A percentile compares a stretch with the other conserved stretches of the same genome.
Conservation (phyloP, 2,797 vertebrate genomes). For the Acanthurus tractus region DNA sequence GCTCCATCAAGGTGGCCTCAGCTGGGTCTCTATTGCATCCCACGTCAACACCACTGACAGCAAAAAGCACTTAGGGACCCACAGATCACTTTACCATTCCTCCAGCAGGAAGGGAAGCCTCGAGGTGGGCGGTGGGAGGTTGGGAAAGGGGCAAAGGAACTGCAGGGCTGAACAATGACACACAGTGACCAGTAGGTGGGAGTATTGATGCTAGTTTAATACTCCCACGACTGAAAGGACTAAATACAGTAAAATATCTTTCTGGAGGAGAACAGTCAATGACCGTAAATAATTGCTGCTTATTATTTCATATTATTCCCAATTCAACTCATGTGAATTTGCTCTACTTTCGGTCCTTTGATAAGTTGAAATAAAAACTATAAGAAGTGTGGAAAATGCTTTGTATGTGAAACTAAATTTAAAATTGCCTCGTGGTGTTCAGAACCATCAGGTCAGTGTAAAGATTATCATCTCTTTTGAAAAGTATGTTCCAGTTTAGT, state of each 20-base stretch:
- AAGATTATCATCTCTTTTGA: slow-evolving; percentile 42
- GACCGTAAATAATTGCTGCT: slow-evolving; percentile 20
- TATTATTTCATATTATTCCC: slow-evolving; percentile 3
- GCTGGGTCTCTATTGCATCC: slow-evolving; percentile 81
- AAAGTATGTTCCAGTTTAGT: slow-evolving; percentile 11
- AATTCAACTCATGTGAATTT: slow-evolving; percentile 3
- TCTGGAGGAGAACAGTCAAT: slow-evolving; percentile 17
- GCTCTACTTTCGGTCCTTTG: slow-evolving; percentile 4
- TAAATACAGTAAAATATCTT: background rate
- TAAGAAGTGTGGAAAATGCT: background rate
- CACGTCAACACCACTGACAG: slow-evolving; percentile 83
- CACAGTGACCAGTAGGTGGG: slow-evolving; percentile 83
- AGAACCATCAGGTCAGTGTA: slow-evolving; percentile 17
- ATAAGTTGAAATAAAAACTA: background rate
- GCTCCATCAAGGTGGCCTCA: slow-evolving; percentile 73
- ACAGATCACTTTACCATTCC: slow-evolving; percentile 85
- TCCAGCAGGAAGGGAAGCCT: slow-evolving; percentile 69
- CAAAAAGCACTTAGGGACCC: slow-evolving; percentile 81
- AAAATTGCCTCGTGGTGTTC: slow-evolving; percentile 1
- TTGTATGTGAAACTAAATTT: background rate
- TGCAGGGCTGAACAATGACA: slow-evolving; percentile 34
- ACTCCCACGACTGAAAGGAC: background rate
- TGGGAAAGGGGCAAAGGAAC: slow-evolving; percentile 31
- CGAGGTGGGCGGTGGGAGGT: slow-evolving; percentile 64
- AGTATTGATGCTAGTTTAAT: slow-evolving; percentile 82